phyloP scores from a whole-genome alignment of 2,888 invertebrate genomes.

The Melipona bicolor region DNA sequence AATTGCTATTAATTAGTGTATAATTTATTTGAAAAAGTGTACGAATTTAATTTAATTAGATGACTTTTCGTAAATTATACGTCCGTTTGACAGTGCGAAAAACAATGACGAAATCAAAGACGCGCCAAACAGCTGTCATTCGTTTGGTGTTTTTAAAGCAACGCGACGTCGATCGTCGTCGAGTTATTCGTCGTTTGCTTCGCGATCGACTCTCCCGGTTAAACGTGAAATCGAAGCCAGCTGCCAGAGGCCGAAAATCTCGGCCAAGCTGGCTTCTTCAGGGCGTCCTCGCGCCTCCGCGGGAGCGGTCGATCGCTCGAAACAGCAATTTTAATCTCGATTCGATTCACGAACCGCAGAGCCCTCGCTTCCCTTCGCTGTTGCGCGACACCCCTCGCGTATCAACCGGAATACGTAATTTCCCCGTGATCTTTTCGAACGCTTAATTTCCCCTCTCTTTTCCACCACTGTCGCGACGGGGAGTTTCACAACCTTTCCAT shows the following conservation, averaged over 20 bases:
- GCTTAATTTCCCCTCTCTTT: slow-evolving; percentile 25
- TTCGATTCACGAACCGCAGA: slow-evolving; percentile 10
- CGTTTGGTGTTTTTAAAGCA: too few species aligned
- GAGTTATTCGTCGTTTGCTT: neutral
- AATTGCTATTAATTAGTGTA: neutral
- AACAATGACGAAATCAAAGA: too few species aligned
- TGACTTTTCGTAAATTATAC: neutral
- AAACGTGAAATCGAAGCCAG: neutral
- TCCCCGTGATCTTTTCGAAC: slow-evolving; percentile 32
- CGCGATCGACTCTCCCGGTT: neutral
- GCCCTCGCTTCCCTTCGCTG: neutral
- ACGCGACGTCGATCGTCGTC: too few species aligned
- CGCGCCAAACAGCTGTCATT: too few species aligned
- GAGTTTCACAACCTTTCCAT: slow-evolving; percentile 7
- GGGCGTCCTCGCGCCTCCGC: neutral
- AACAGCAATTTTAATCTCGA: slow-evolving; percentile 28
- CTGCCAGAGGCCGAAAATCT: neutral
- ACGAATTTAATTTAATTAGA: neutral
- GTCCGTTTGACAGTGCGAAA: too few species aligned
- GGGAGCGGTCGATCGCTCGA: neutral
- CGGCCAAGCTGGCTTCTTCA: slow-evolving; percentile 17
- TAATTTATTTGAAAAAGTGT: neutral
- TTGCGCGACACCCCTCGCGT: slow-evolving; percentile 24
- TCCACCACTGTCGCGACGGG: neutral
- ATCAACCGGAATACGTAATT: slow-evolving; percentile 48